Conservation (phyloP, 2,797 vertebrate genomes). For the Sebastes minor region DNA sequence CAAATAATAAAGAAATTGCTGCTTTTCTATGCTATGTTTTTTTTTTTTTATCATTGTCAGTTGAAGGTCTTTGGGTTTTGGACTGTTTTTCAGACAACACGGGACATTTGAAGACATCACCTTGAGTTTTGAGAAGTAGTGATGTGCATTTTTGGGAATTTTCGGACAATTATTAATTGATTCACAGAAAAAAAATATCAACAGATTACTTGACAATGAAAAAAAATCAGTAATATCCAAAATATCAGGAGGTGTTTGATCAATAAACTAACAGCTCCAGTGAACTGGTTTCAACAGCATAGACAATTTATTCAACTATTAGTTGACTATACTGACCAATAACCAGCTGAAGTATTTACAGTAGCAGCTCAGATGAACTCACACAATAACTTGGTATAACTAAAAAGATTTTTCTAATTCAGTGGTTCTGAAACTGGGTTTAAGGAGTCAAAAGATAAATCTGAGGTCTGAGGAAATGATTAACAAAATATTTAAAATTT, state of each 20-base stretch:
- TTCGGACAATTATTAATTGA: background rate
- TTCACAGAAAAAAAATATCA: background rate
- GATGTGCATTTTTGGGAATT: background rate
- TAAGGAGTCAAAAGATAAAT: background rate
- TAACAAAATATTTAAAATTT: background rate
- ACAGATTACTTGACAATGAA: background rate
- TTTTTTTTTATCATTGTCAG: background rate
- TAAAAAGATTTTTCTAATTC: background rate
- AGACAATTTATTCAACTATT: background rate
- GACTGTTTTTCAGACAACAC: background rate
- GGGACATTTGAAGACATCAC: background rate
- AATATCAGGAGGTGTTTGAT: background rate
- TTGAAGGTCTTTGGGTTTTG: background rate
- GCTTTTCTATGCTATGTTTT: background rate
- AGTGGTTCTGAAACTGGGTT: background rate
- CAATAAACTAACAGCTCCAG: background rate
- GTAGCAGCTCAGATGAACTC: background rate
- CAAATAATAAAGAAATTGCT: background rate
- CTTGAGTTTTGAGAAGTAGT: background rate
- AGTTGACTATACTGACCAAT: too few species aligned
- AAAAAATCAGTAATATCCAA: background rate
- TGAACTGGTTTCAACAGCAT: background rate
- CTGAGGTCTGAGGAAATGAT: background rate
- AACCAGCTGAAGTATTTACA: background rate
- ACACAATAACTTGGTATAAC: background rate